Conservation (phyloP, 1,140 invertebrate genomes). For the Cydia splendana region DNA sequence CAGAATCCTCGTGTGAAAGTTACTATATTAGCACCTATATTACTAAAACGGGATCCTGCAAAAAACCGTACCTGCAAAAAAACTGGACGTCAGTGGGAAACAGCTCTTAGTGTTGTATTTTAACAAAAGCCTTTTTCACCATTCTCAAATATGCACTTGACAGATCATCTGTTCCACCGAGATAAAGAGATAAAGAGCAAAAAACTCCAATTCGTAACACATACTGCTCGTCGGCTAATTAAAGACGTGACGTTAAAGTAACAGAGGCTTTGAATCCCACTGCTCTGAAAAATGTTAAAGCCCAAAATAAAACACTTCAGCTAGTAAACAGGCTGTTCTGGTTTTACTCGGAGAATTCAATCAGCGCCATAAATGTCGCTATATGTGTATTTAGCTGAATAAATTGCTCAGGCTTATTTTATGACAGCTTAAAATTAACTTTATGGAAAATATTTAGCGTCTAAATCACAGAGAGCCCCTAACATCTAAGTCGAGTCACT, state of each 20-base stretch:
- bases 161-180: not conserved
- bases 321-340: not conserved
- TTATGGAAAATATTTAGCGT: no score
- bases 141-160: not conserved
- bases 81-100: no score
- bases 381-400: not conserved
- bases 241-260: conserved; percentile 10
- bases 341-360: not conserved
- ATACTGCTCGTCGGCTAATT: not conserved
- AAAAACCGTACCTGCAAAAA: no score
- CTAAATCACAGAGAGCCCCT: no score
- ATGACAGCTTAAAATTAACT: no score
- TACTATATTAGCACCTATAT: no score
- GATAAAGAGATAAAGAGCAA: not conserved
- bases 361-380: not conserved
- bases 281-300: conserved; percentile 2
- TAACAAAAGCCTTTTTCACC: not conserved
- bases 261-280: not conserved
- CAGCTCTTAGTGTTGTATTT: not conserved
- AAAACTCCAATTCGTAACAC: conserved; percentile 7
- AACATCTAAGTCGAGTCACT: no score
- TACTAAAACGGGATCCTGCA: no score
- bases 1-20: no score
- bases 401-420: not conserved
- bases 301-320: not conserved